Evolutionary conservation across 2,113 vertebrate species (phyloP), one percentile per base, ranked within the genome.

Genomic region (Tychaedon coryphoeus): DNA sequence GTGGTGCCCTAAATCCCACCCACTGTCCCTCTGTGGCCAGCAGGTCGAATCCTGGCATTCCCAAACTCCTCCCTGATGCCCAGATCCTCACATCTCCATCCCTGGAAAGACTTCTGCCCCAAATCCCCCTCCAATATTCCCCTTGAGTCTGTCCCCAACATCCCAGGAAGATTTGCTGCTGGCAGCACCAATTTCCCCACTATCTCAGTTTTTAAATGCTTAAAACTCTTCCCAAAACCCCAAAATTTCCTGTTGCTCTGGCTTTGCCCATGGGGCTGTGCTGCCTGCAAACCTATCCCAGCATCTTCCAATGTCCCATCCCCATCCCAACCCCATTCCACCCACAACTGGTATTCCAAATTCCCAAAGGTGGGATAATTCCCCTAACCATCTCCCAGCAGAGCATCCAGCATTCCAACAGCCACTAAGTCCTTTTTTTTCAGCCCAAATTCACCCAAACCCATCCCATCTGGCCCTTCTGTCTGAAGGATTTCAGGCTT

Each of bases 61-160:
- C 66, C 40, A 47, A 31, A 67, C 25, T 14, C 13, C 4, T 67
- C 18, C 29, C 26, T 34, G 10, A 5, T 31, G 19, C 45, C 7
- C 34, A 54, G 5, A 47, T 43, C 20, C 31, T 53, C 28, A 6
- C 2, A 28, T 10, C 5, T 79, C 58, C 29, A 8, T 15, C 26
- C 61, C 33, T 62, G 43, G 45, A 79, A 50, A 65, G 10, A 14
- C 2, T 70, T 47, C 42, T 60, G 6, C 10, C 71, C 19, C 28
- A 50, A 72, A 48, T 61, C 26, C 60, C 86, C 5, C 6, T 51
- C 40, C 51, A 6, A 0, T 2, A 4, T 25, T 8, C 2, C 8
- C 26, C 12, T 1, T 0, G 0, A 31, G 7, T 50, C 29, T 29
- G 12, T 11, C 12, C 33, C 26, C 3, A 45, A 2, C 8, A 69